phyloP scores from a whole-genome alignment of 2,113 vertebrate species.

The Heterotilapia buettikoferi region DNA sequence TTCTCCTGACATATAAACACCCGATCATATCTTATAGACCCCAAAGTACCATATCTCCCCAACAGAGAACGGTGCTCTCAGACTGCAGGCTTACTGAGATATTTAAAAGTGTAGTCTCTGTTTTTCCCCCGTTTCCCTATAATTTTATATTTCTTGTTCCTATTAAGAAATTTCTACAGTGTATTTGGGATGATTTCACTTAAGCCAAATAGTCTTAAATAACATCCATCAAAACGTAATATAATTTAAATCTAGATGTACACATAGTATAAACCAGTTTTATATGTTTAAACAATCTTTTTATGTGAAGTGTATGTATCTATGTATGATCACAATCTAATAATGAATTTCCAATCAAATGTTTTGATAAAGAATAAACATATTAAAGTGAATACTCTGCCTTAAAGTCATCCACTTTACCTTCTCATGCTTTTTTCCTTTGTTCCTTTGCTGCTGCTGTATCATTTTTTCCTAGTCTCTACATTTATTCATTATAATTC shows the following conservation, averaged over 20 bases:
- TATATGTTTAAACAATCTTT: neutral
- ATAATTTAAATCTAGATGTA: neutral
- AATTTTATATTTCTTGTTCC: neutral
- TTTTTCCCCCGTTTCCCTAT: neutral
- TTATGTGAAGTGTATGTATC: neutral
- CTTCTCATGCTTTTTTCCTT: neutral
- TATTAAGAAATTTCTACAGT: neutral
- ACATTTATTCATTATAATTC: neutral
- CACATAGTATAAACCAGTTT: neutral
- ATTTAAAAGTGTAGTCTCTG: neutral
- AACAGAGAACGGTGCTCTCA: neutral
- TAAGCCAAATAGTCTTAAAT: neutral
- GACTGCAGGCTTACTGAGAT: neutral
- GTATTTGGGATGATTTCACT: neutral
- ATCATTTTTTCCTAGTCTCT: neutral
- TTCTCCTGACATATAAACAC: neutral
- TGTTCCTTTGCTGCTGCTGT: neutral
- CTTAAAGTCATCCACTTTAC: neutral
- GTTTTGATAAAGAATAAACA: neutral
- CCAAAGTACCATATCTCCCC: neutral
- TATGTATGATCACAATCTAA: neutral
- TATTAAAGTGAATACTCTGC: neutral
- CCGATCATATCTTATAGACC: accelerated
- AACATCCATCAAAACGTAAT: neutral
- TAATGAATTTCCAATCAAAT: neutral